Evolutionary conservation across 2,888 invertebrate genomes (phyloP), one percentile per base, ranked within the genome.

Genomic region (Carpatolechia fugitivella): DNA sequence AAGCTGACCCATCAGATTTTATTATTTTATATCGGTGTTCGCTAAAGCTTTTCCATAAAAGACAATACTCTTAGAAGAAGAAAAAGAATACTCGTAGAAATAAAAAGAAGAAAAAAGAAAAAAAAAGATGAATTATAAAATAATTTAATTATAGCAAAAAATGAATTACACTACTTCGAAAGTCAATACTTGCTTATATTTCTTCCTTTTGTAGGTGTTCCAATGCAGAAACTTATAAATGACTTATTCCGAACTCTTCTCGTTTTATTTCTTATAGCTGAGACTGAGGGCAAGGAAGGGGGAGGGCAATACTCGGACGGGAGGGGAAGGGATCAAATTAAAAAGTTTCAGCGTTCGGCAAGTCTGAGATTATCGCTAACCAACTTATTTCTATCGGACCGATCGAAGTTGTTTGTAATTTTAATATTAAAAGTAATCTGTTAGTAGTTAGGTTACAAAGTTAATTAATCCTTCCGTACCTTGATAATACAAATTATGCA

Each of bases 331-430:
- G 40, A 40, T 18, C 20, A 46, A 55, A 55, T 55, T 55, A 55
- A 55, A 55, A 55, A 55, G 55, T 55, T 55, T 20, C 36, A 5
- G 16, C n/a, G 13, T 16, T 44, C 44, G 51, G 30, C 44, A 20
- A 41, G 31, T 51, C 44, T 33, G 40, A 31, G 46, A 46, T 51
- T 51, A 55, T 36, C 29, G 30, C 51, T 55, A 51, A 51, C 41
- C 14, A 44, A 52, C 52, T 44, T 41, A 46, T 46, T 44, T 33
- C 44, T 33, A 24, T 52, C 30, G 44, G 29, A 51, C 30, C 51
- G 40, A 51, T 51, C 24, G 29, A 24, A 24, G 24, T 24, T 6
- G 24, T 6, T 24, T n/a, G n/a, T n/a, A n/a, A n/a, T n/a, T n/a
- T n/a, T n/a, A n/a, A n/a, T n/a, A n/a, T 36, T 38, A 8, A 14